These are phyloP conservation scores for Hydractinia symbiolongicarpus DNA, from an alignment of 30 jellyfish, hydroid and myxozoan species.

Conservation along the genomic window DNA sequence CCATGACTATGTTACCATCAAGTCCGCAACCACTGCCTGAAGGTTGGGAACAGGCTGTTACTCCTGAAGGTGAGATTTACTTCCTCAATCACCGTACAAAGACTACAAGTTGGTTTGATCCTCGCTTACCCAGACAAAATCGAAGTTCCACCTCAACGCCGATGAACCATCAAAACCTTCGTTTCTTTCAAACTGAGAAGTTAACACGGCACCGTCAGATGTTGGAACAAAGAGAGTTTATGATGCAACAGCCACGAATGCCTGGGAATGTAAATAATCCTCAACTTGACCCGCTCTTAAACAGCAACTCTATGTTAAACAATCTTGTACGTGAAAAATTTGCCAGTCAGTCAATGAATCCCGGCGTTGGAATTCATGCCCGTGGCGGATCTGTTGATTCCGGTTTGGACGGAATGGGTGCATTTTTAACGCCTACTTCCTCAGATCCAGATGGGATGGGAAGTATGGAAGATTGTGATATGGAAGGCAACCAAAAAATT, in stretches of 20 bases:
- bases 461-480: constrained; percentile 76
- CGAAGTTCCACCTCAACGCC: constrained; percentile 21
- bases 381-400: constrained; percentile 92
- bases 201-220: constrained; percentile 63
- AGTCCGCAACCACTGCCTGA: constrained; percentile 59
- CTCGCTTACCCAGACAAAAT: constrained; percentile 54
- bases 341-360: constrained; percentile 36
- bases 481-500: constrained; percentile 53
- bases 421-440: constrained; percentile 58
- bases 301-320: constrained; percentile 62
- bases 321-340: constrained; percentile 77
- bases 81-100: constrained; percentile 70
- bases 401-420: constrained; percentile 87
- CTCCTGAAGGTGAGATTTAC: constrained; percentile 95
- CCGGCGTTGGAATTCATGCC: constrained; percentile 55
- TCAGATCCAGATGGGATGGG: constrained; percentile 67
- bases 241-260: constrained; percentile 55
- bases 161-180: constrained; percentile 47
- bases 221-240: constrained; percentile 56
- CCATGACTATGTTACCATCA: constrained; percentile 10
- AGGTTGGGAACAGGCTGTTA: constrained; percentile 97
- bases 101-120: constrained; percentile 95
- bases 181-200: constrained; percentile 63
- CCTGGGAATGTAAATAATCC: constrained; percentile 1
- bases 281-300: constrained; percentile 49